Conservation (phyloP, 64 coral and sea anemone species). For the Hydrozoanthus tunicans region DNA sequence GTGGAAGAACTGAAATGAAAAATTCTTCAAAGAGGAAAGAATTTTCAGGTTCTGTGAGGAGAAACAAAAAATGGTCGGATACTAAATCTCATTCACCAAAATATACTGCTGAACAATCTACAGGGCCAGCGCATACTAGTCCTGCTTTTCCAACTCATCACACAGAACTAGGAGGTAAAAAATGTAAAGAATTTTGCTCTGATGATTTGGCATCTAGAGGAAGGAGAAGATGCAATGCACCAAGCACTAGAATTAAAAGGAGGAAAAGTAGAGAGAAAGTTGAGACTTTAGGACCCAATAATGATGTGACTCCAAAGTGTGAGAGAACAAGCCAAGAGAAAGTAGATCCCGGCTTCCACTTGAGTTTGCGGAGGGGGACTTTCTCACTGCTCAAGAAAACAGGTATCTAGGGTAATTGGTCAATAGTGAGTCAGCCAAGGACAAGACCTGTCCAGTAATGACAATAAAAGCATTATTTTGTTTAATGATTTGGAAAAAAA, state of each 20-base stretch:
- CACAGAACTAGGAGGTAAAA: too few species aligned
- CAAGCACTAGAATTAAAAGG: conserved; percentile 8
- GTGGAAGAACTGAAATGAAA: too few species aligned
- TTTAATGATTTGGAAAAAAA: background rate
- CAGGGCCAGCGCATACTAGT: too few species aligned
- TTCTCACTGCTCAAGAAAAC: conserved; percentile 3
- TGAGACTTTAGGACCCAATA: background rate
- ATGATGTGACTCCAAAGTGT: background rate
- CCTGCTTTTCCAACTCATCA: too few species aligned
- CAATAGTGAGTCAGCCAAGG: background rate
- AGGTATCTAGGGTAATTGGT: background rate
- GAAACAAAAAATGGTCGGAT: too few species aligned
- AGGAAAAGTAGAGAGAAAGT: conserved; percentile 12
- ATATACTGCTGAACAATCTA: too few species aligned
- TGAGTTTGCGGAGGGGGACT: background rate
- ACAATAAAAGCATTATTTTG: background rate
- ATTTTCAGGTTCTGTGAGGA: too few species aligned
- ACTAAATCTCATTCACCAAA: too few species aligned
- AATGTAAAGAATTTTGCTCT: too few species aligned
- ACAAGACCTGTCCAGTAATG: background rate
- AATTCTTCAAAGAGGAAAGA: too few species aligned
- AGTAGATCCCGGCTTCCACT: background rate
- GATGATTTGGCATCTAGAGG: too few species aligned
- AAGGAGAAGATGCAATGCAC: conserved; percentile 2
- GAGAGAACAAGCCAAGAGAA: background rate